These are phyloP conservation scores for Bombus superbus DNA, from an alignment of 1,140 invertebrate species.

Conservation along the genomic window DNA sequence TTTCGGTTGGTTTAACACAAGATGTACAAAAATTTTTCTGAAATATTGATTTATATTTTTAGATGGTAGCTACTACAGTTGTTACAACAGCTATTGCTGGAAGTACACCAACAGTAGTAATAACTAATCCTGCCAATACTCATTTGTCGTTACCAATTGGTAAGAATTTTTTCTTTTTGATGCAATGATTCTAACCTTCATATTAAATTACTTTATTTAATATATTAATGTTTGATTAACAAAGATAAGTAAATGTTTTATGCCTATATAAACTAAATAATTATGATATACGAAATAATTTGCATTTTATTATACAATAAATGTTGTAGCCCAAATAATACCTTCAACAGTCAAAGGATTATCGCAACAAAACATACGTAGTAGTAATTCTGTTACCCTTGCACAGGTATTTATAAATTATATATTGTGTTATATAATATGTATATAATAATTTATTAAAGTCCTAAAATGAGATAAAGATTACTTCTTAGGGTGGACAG, in stretches of 20 bases:
- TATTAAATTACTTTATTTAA: constrained; percentile 29
- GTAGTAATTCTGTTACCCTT: constrained; percentile 78
- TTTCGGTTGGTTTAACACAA: background rate
- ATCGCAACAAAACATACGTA: constrained; percentile 85
- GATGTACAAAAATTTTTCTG: background rate
- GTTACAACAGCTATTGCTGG: constrained; percentile 81
- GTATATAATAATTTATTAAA: background rate
- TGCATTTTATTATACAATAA: background rate
- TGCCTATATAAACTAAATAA: background rate
- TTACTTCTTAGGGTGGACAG: constrained; percentile 76
- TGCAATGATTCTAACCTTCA: background rate
- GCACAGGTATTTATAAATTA: constrained; percentile 74
- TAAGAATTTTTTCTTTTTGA: constrained; percentile 56
- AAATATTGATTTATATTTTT: constrained; percentile 36
- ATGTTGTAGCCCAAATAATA: constrained; percentile 86
- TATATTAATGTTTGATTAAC: constrained; percentile 1
- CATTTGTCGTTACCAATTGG: constrained; percentile 85
- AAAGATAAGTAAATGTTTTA: constrained; percentile 19
- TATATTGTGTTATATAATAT: background rate
- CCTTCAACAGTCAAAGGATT: constrained; percentile 86
- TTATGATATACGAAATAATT: background rate
- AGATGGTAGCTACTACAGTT: constrained; percentile 80
- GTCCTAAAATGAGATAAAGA: background rate
- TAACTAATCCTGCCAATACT: constrained; percentile 83
- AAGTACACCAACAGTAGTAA: constrained; percentile 82